Conservation (phyloP, 2,888 invertebrate genomes). For the Bedellia somnulentella region DNA sequence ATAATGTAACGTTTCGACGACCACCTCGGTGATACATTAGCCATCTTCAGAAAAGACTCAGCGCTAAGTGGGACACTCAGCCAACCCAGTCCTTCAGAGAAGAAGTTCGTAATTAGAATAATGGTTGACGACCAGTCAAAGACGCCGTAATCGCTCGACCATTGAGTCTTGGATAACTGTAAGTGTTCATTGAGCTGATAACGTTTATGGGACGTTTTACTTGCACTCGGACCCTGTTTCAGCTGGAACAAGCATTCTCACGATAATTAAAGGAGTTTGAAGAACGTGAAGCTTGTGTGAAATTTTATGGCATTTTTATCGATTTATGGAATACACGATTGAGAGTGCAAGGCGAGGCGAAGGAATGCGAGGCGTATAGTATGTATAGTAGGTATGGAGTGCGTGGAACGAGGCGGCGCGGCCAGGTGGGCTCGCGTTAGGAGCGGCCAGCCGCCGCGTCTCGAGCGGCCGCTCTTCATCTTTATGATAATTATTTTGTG, state of each 20-base stretch:
- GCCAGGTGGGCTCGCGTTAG: constrained; percentile 50
- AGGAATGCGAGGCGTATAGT: constrained; percentile 4
- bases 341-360: not conserved
- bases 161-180: constrained; percentile 2
- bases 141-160: constrained; percentile 3
- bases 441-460: constrained; percentile 27
- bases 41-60: not conserved
- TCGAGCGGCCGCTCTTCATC: constrained; percentile 59
- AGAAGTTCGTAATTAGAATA: constrained; percentile 3
- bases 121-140: constrained; percentile 5
- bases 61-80: constrained; percentile 2
- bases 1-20: constrained; percentile 16
- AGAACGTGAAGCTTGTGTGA: too few relatives aligned
- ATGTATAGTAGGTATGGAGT: too few relatives aligned
- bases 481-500: constrained; percentile 63
- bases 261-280: too few relatives aligned
- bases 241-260: too few relatives aligned
- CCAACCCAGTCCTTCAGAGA: constrained; percentile 3
- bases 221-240: too few relatives aligned
- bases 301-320: not conserved
- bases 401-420: too few relatives aligned
- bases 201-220: too few relatives aligned
- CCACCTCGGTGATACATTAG: constrained; percentile 12
- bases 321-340: not conserved
- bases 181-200: too few relatives aligned